A percentile compares a stretch with the other conserved stretches of the same genome.
Conservation (phyloP, 2,888 invertebrate species). For the Apamea anceps region DNA sequence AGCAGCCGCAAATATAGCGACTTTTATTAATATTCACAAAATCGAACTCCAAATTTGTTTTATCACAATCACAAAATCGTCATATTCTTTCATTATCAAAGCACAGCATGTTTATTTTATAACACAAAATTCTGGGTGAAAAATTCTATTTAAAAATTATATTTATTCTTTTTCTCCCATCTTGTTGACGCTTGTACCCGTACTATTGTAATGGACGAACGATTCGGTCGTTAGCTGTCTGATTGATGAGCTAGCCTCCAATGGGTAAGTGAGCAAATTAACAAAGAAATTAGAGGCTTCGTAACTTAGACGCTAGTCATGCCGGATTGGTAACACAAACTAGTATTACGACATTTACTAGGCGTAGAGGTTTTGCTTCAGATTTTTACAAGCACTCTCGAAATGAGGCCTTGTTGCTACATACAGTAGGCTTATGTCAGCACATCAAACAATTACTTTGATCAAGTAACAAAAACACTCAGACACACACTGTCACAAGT, state of each 20-base stretch:
- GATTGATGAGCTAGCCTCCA: constrained; percentile 95
- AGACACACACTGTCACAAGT: constrained; percentile 46
- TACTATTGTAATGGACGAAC: constrained; percentile 85
- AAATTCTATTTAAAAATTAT: constrained; percentile 83
- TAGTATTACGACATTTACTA: constrained; percentile 58
- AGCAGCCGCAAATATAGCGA: constrained; percentile 20
- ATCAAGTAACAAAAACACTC: constrained; percentile 58
- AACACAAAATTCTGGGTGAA: constrained; percentile 77
- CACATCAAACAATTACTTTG: constrained; percentile 70
- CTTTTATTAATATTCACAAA: constrained; percentile 32
- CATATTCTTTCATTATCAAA: constrained; percentile 63
- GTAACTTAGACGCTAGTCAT: constrained; percentile 77
- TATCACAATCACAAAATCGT: constrained; percentile 41
- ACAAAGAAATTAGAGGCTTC: constrained; percentile 83
- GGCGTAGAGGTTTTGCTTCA: constrained; percentile 65
- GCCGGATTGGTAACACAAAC: constrained; percentile 57
- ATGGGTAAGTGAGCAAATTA: constrained; percentile 92
- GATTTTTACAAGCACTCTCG: constrained; percentile 45
- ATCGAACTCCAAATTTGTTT: constrained; percentile 13
- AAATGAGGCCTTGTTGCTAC: constrained; percentile 46
- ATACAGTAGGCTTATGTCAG: constrained; percentile 56
- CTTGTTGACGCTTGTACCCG: constrained; percentile 86
- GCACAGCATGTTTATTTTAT: constrained; percentile 86
- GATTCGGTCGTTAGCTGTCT: constrained; percentile 92
- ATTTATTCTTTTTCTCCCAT: constrained; percentile 88